These are phyloP conservation scores for Anoplolepis gracilipes DNA, from an alignment of 1,140 invertebrate genomes.

Conservation along the genomic window DNA sequence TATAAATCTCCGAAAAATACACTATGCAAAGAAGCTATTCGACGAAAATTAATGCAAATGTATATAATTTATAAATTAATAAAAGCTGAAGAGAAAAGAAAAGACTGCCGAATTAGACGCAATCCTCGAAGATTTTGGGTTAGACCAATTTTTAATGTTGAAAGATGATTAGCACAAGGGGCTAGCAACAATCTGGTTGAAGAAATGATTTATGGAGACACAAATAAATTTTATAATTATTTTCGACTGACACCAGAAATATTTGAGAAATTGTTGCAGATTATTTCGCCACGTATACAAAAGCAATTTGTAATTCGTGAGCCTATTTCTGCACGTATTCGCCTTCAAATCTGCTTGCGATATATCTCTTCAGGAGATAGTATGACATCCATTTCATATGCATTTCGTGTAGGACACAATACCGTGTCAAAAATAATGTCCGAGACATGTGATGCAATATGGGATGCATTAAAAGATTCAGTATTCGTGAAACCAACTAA, in stretches of 20 bases:
- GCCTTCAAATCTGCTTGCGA: conserved; percentile 43
- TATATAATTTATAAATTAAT: background rate
- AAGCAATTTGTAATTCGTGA: background rate
- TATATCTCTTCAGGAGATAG: conserved; percentile 57
- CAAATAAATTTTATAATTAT: background rate
- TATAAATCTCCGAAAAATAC: background rate
- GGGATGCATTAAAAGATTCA: conserved; percentile 22
- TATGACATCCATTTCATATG: conserved; percentile 47
- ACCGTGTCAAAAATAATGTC: conserved; percentile 13
- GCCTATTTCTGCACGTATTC: conserved; percentile 20
- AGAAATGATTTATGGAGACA: too few relatives aligned
- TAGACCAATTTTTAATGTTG: background rate
- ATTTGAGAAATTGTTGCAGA: background rate
- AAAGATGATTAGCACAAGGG: too few relatives aligned
- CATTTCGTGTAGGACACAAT: conserved; percentile 50
- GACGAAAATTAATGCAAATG: too few relatives aligned
- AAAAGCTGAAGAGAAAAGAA: background rate
- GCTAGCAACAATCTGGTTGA: too few relatives aligned
- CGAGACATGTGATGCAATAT: background rate
- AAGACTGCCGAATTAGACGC: background rate
- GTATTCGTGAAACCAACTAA: conserved; percentile 12
- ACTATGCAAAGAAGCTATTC: too few relatives aligned
- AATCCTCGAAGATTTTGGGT: background rate
- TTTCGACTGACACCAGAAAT: conserved; percentile 1
- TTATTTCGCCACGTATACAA: background rate